A percentile compares a stretch with the other conserved stretches of the same genome.
These are phyloP conservation scores for Himalopsyche tibetana DNA, from an alignment of 2,888 invertebrate species.

Conservation along the genomic window DNA sequence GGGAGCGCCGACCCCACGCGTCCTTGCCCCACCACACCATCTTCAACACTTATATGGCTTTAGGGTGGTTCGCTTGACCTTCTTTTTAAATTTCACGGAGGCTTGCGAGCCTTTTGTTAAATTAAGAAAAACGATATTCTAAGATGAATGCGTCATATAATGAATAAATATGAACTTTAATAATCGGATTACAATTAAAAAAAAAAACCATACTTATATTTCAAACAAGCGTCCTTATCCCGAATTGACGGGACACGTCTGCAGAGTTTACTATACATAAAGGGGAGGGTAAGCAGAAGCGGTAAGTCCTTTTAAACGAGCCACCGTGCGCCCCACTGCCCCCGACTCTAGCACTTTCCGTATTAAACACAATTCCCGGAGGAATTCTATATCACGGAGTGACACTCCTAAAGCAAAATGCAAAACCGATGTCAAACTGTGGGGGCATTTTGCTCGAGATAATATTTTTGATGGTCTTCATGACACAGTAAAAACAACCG, in stretches of 20 bases:
- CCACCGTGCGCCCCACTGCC: not conserved
- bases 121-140: no score
- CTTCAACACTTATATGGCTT: no score
- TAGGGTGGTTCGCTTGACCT: no score
- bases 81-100: no score
- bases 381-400: slow-evolving; percentile 22
- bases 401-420: slow-evolving; percentile 29
- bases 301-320: slow-evolving; percentile 17
- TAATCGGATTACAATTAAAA: no score
- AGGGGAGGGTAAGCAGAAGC: not conserved
- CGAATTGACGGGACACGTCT: not conserved
- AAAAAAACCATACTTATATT: not conserved
- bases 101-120: no score
- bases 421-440: slow-evolving; percentile 30
- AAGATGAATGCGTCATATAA: no score
- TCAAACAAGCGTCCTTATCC: not conserved
- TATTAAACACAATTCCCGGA: slow-evolving; percentile 14
- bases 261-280: not conserved
- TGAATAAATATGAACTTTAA: no score
- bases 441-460: not conserved
- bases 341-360: not conserved
- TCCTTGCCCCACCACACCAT: no score
- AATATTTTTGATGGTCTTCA: not conserved
- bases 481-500: no score
- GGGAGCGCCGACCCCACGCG: no score